Evolutionary conservation across 2,797 vertebrate species (phyloP).

Genomic region (Microhierax caerulescens): DNA sequence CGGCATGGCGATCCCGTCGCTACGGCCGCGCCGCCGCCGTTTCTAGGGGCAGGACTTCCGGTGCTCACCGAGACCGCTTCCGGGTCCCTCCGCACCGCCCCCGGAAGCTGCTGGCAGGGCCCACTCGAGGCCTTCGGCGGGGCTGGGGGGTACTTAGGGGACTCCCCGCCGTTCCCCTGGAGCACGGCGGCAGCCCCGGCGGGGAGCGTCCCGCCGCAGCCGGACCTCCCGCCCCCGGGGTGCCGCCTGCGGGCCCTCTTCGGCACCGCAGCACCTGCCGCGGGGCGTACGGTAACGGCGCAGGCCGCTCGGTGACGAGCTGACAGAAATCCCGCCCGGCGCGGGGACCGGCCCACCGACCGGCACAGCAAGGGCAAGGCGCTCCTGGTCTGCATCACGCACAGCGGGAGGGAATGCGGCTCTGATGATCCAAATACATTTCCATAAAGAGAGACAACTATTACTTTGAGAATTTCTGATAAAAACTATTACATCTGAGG

Average conservation of each 20-base stretch:
- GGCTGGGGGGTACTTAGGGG: too few species aligned
- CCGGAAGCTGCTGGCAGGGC: accelerated
- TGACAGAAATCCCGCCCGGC: not conserved
- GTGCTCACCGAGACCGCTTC: not conserved
- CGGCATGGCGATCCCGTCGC: constrained; percentile 71
- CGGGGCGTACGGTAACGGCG: too few species aligned
- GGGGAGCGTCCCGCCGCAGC: too few species aligned
- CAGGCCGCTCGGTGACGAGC: too few species aligned
- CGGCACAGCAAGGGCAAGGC: accelerated
- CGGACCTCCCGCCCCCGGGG: too few species aligned
- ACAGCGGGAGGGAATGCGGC: accelerated
- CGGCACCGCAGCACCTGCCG: too few species aligned
- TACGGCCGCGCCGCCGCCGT: not conserved
- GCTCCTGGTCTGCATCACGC: accelerated
- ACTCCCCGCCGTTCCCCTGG: too few species aligned
- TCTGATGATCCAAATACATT: accelerated
- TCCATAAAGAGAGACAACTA: not conserved
- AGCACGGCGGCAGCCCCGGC: too few species aligned
- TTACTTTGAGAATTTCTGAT: not conserved
- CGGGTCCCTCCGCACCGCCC: not conserved
- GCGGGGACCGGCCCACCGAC: accelerated
- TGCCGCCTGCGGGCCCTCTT: too few species aligned
- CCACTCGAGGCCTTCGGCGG: not conserved
- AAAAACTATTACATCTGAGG: not conserved
- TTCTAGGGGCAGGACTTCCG: not conserved